Conservation (phyloP, 2,888 invertebrate species). For the Cheilosia grossa region DNA sequence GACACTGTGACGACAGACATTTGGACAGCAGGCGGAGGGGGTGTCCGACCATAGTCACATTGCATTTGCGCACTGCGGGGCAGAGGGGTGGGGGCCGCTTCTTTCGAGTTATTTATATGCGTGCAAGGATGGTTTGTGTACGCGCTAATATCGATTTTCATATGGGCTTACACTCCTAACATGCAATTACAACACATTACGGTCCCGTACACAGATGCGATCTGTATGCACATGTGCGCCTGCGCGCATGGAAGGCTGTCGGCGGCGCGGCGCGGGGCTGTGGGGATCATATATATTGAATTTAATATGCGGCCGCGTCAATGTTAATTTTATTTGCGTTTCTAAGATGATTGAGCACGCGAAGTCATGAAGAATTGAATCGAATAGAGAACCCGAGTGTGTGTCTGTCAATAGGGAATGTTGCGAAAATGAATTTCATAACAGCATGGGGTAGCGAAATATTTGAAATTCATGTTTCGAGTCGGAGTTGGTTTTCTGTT, state of each 20-base stretch:
- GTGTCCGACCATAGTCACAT: neutral
- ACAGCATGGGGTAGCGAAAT: slow-evolving; percentile 68
- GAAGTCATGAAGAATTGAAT: slow-evolving; percentile 53
- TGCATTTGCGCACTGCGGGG: neutral
- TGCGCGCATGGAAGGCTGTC: slow-evolving; percentile 7
- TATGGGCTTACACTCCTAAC: slow-evolving; percentile 60
- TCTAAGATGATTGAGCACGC: slow-evolving; percentile 72
- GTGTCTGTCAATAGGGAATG: slow-evolving; percentile 65
- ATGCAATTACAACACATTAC: slow-evolving; percentile 73
- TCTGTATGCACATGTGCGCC: slow-evolving; percentile 28
- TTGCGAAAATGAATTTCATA: slow-evolving; percentile 62
- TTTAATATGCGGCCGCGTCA: slow-evolving; percentile 69
- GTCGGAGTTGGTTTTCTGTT: neutral
- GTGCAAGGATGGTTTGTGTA: slow-evolving; percentile 61
- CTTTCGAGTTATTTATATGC: slow-evolving; percentile 59
- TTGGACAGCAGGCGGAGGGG: slow-evolving; percentile 44
- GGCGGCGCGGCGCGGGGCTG: neutral
- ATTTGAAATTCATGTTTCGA: slow-evolving; percentile 63
- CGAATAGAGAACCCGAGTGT: slow-evolving; percentile 49
- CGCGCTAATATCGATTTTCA: slow-evolving; percentile 73
- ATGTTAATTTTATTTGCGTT: slow-evolving; percentile 72
- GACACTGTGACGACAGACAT: slow-evolving; percentile 73
- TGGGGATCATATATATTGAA: slow-evolving; percentile 33
- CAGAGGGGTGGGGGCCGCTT: neutral
- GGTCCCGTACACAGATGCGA: slow-evolving; percentile 36